These are phyloP conservation scores for Tipula unca DNA, from an alignment of 2,888 invertebrate species.

Conservation along the genomic window DNA sequence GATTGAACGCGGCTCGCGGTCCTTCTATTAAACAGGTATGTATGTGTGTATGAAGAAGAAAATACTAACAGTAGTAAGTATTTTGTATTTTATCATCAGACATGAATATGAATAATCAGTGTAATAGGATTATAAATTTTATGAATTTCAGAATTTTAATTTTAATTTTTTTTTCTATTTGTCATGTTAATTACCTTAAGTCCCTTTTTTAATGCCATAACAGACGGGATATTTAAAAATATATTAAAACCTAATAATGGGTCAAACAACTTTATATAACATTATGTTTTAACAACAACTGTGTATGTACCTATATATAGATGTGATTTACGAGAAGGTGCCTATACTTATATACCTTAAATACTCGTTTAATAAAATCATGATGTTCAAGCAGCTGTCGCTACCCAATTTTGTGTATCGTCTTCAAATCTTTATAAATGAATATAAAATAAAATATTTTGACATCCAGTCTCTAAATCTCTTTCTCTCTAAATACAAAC, in stretches of 20 bases:
- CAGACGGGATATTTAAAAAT: background rate
- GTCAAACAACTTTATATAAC: background rate
- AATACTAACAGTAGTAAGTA: background rate
- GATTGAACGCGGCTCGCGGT: background rate
- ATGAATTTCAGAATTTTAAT: background rate
- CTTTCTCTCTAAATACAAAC: too few species aligned
- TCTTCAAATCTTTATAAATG: background rate
- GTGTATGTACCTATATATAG: background rate
- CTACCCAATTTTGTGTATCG: background rate
- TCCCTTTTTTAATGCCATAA: conserved; percentile 10
- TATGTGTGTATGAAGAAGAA: background rate
- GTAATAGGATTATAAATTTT: background rate
- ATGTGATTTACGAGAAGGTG: background rate
- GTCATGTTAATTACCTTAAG: conserved; percentile 14
- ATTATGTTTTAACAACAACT: too few species aligned
- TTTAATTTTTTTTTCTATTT: conserved; percentile 16
- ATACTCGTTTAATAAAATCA: background rate
- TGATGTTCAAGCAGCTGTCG: background rate
- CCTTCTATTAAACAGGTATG: background rate
- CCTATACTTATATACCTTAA: background rate
- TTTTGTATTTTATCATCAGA: background rate
- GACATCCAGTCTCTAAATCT: background rate
- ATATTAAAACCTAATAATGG: background rate
- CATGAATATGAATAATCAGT: conserved; percentile 9
- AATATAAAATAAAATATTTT: background rate